These are phyloP conservation scores for Drosophila tanythrix DNA, from an alignment of 2,888 invertebrate genomes.

Conservation along the genomic window DNA sequence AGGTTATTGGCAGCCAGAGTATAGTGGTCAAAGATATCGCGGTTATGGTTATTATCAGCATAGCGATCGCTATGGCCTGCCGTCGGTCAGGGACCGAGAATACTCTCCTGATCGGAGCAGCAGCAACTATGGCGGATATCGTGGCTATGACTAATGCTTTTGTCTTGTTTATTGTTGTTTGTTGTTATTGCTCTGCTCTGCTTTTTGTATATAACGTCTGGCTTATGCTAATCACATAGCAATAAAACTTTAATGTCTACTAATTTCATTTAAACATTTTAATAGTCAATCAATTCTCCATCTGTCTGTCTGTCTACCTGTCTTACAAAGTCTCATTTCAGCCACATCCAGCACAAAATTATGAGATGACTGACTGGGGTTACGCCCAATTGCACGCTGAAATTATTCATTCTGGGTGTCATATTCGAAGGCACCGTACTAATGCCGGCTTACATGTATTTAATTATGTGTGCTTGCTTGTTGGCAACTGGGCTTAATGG, in stretches of 20 bases:
- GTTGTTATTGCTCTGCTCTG: constrained; percentile 34
- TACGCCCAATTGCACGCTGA: constrained; percentile 72
- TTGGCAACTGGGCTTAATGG: constrained; percentile 12
- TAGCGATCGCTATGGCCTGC: constrained; percentile 82
- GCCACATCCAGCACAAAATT: constrained; percentile 6
- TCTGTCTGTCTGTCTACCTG: constrained; percentile 1
- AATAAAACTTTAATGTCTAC: constrained; percentile 45
- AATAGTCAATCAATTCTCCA: constrained; percentile 27
- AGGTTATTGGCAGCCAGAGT: constrained; percentile 87
- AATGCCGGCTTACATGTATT: not conserved
- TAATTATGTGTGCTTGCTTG: constrained; percentile 31
- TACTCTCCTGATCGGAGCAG: constrained; percentile 44
- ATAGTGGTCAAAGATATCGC: constrained; percentile 86
- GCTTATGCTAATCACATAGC: constrained; percentile 38
- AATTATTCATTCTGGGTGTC: constrained; percentile 63
- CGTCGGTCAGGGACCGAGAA: constrained; percentile 43
- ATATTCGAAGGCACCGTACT: constrained; percentile 21
- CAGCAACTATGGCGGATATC: constrained; percentile 54
- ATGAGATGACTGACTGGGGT: constrained; percentile 27
- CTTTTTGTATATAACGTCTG: constrained; percentile 46
- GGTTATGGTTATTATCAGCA: constrained; percentile 87
- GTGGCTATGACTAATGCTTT: constrained; percentile 73
- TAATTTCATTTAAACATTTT: constrained; percentile 49
- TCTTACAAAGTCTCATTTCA: constrained; percentile 47
- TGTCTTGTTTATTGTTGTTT: constrained; percentile 20